A percentile compares a stretch with the other conserved stretches of the same genome.
These are phyloP conservation scores for Yponomeuta malinellus DNA, from an alignment of 2,888 invertebrate genomes.

Conservation along the genomic window DNA sequence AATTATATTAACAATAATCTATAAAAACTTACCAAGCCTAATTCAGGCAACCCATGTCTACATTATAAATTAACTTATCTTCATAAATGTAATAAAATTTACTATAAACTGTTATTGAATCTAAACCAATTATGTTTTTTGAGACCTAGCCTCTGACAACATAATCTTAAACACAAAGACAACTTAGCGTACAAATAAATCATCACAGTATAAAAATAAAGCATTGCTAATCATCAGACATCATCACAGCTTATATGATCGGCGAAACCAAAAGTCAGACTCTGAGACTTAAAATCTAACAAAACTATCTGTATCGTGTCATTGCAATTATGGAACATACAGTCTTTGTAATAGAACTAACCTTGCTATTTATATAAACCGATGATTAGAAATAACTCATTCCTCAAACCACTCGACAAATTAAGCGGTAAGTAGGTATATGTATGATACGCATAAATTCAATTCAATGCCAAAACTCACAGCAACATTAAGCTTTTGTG, in stretches of 20 bases:
- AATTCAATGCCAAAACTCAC: neutral
- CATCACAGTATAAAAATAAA: slow-evolving; percentile 18
- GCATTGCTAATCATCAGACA: slow-evolving; percentile 45
- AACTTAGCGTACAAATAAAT: slow-evolving; percentile 17
- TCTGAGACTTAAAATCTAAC: slow-evolving; percentile 35
- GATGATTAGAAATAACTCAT: slow-evolving; percentile 1
- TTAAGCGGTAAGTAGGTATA: neutral
- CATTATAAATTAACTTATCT: slow-evolving; percentile 46
- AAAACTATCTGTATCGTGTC: slow-evolving; percentile 28
- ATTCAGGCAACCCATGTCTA: slow-evolving; percentile 23
- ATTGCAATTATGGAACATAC: slow-evolving; percentile 30
- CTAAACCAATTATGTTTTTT: slow-evolving; percentile 1
- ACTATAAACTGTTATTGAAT: slow-evolving; percentile 2
- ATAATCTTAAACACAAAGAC: slow-evolving; percentile 12
- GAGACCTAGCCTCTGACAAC: slow-evolving; percentile 12
- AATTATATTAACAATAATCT: slow-evolving; percentile 30
- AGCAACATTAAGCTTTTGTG: slow-evolving; percentile 1
- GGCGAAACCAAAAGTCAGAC: slow-evolving; percentile 48
- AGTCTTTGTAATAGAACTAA: slow-evolving; percentile 26
- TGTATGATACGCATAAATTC: neutral
- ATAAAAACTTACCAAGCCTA: slow-evolving; percentile 16
- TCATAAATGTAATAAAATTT: slow-evolving; percentile 26
- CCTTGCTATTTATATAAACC: neutral
- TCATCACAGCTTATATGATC: slow-evolving; percentile 68
- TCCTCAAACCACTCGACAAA: neutral